A percentile compares a stretch with the other conserved stretches of the same genome.
Conservation (phyloP, 92 coral and sea anemone species). For the Ricordea florida region DNA sequence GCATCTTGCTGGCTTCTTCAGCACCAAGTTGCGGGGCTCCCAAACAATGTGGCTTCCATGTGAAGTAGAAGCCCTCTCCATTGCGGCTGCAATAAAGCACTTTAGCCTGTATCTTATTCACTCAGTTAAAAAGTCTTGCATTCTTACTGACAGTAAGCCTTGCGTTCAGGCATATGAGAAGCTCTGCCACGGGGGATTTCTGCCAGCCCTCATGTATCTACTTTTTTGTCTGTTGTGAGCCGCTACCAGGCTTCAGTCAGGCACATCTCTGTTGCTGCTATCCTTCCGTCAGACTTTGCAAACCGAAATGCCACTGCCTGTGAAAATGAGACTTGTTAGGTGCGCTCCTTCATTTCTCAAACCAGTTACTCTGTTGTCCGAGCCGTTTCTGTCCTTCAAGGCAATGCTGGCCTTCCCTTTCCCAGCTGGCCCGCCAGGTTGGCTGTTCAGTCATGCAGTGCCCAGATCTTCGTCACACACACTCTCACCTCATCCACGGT, state of each 20-base stretch:
- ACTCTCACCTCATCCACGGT: no score
- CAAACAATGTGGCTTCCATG: conserved; percentile 25
- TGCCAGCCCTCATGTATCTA: conserved; percentile 50
- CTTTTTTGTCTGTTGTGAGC: conserved; percentile 38
- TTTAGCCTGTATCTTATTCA: conserved; percentile 35
- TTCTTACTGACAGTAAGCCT: conserved; percentile 35
- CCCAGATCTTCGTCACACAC: no score
- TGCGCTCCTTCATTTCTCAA: conserved; percentile 23
- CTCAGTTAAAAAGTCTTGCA: neutral
- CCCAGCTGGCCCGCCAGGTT: no score
- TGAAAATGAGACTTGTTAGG: conserved; percentile 20
- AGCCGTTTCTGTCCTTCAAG: no score
- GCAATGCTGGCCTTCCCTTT: no score
- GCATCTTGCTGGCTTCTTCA: conserved; percentile 38
- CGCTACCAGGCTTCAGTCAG: conserved; percentile 41
- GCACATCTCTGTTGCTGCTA: conserved; percentile 25
- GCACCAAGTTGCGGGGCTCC: conserved; percentile 26
- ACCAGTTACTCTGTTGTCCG: conserved; percentile 41
- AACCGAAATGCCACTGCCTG: conserved; percentile 46
- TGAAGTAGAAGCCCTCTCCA: conserved; percentile 55
- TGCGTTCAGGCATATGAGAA: conserved; percentile 48
- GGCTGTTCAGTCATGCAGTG: no score
- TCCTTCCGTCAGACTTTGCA: conserved; percentile 54
- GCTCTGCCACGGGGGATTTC: conserved; percentile 54
- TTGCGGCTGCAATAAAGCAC: conserved; percentile 34